Percentiles rank a stretch among this genome's conserved stretches.
Evolutionary conservation across 2,797 vertebrate genomes (phyloP).

Genomic region (Ctenopoma multispine): DNA sequence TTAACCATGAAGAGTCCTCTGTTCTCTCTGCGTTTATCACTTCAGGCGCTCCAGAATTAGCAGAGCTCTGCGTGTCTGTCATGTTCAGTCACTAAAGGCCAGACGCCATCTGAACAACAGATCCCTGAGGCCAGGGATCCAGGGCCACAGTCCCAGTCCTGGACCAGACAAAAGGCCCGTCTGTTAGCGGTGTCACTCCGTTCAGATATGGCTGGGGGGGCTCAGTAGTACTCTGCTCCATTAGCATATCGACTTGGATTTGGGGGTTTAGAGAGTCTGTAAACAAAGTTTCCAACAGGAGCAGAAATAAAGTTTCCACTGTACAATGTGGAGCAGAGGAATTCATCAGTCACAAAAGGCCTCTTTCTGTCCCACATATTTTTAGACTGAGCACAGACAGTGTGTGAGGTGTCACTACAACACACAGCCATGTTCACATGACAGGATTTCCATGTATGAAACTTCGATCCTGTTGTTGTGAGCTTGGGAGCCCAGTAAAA

Average conservation of each 20-base stretch:
- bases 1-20: conserved; percentile 45
- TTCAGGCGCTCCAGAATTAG: conserved; percentile 65
- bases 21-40: conserved; percentile 62
- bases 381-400: conserved; percentile 67
- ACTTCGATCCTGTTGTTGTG: no score
- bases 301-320: conserved; percentile 73
- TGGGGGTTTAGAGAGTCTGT: conserved; percentile 46
- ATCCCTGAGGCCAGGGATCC: conserved; percentile 67
- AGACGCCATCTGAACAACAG: conserved; percentile 75
- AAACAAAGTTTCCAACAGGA: conserved; percentile 64
- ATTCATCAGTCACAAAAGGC: conserved; percentile 75
- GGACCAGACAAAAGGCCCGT: conserved; percentile 66
- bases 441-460: no score
- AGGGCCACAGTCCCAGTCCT: conserved; percentile 41
- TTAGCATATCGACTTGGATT: conserved; percentile 63
- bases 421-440: no score
- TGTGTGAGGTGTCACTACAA: no score
- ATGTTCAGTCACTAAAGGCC: conserved; percentile 72
- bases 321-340: conserved; percentile 74
- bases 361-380: conserved; percentile 65
- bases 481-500: no score
- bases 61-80: conserved; percentile 64
- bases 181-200: conserved; percentile 64
- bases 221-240: conserved; percentile 38
- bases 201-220: conserved; percentile 49